Evolutionary conservation across 2,888 invertebrate species (phyloP).

Genomic region (Cheiracanthium punctorium): DNA sequence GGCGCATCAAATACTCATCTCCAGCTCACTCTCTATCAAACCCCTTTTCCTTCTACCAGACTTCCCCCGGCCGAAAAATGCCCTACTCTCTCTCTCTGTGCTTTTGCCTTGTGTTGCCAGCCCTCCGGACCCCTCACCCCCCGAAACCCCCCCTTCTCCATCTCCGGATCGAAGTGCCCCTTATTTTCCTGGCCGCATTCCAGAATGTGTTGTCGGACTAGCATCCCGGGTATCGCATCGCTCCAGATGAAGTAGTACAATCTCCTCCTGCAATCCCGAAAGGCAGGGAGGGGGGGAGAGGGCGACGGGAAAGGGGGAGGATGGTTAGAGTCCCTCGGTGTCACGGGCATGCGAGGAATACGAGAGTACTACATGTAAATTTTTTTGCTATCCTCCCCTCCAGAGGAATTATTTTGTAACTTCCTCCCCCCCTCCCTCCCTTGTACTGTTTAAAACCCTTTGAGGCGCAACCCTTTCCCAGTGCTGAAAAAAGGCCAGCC

Average conservation of each 20-base stretch:
- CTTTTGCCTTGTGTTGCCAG: too few species aligned
- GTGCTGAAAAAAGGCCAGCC: too few species aligned
- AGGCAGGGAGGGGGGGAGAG: not conserved
- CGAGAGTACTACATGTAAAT: too few species aligned
- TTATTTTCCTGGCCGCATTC: slow-evolving; percentile 13
- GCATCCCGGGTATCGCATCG: slow-evolving; percentile 1
- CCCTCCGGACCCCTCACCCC: not conserved
- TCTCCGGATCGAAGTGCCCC: not conserved
- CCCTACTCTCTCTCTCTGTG: not conserved
- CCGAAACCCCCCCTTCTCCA: not conserved
- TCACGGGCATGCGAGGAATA: too few species aligned
- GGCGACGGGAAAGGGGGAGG: too few species aligned
- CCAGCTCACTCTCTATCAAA: not conserved
- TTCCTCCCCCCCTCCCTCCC: too few species aligned
- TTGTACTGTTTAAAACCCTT: too few species aligned
- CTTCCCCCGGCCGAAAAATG: slow-evolving; percentile 7
- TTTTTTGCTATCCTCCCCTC: too few species aligned
- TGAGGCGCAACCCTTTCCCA: too few species aligned
- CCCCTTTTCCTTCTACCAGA: slow-evolving; percentile 1
- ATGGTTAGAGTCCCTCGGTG: too few species aligned
- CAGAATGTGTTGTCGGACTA: slow-evolving; percentile 8
- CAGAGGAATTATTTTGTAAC: too few species aligned
- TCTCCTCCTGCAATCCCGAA: not conserved
- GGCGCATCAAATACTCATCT: not conserved
- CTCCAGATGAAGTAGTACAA: not conserved